Evolutionary conservation across 2,888 invertebrate species (phyloP).

Genomic region (Stenichneumon culpator): DNA sequence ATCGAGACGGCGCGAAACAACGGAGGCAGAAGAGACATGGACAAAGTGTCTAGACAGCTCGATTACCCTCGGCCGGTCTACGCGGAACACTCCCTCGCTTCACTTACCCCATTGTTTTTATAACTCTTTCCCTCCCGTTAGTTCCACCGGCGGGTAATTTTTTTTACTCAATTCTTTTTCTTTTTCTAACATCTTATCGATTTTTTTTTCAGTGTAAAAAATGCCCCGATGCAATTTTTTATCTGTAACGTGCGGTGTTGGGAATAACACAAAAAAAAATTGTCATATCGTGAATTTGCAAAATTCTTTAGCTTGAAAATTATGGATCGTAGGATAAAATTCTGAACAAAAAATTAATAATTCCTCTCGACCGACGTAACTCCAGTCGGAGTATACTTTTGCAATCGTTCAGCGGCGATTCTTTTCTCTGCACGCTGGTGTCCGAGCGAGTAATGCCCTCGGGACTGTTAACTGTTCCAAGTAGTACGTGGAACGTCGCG

Average conservation of each 20-base stretch:
- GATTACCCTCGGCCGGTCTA: conserved; percentile 43
- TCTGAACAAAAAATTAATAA: background rate
- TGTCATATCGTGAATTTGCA: no score
- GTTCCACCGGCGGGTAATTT: background rate
- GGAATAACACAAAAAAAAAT: no score
- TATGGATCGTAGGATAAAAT: no score
- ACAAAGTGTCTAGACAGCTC: conserved; percentile 59
- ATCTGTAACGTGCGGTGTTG: no score
- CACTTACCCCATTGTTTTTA: conserved; percentile 9
- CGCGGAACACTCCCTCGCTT: conserved; percentile 32
- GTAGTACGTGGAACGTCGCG: conserved; percentile 50
- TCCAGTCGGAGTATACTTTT: conserved; percentile 13
- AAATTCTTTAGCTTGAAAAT: no score
- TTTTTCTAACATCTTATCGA: background rate
- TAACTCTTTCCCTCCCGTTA: background rate
- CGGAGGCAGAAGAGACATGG: conserved; percentile 13
- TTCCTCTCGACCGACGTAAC: background rate
- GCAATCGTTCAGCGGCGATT: conserved; percentile 13
- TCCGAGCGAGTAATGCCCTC: conserved; percentile 10
- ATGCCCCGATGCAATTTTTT: background rate
- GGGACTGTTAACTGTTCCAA: conserved; percentile 31
- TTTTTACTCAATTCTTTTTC: background rate
- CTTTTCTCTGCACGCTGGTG: background rate
- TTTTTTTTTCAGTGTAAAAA: background rate
- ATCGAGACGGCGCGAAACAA: conserved; percentile 22